Evolutionary conservation across 2,113 vertebrate genomes (phyloP).

Genomic region (Salvelinus alpinus): DNA sequence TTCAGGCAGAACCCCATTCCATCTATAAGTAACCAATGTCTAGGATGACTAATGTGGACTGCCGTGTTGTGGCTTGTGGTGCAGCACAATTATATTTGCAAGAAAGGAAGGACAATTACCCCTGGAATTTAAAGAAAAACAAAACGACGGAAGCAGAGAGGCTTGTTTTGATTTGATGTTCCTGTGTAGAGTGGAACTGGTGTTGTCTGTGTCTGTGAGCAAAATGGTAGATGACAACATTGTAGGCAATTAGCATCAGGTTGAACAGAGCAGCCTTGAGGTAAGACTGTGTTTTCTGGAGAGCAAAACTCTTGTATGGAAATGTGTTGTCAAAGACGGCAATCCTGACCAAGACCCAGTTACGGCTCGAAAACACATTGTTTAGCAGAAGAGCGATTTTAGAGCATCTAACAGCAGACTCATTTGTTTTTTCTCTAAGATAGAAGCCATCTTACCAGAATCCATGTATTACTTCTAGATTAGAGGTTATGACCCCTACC

Average conservation of each 20-base stretch:
- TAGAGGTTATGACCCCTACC: neutral
- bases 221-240: conserved; percentile 62
- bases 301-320: conserved; percentile 30
- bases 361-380: neutral
- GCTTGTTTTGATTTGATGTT: conserved; percentile 6
- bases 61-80: conserved; percentile 1
- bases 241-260: conserved; percentile 55
- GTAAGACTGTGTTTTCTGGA: conserved; percentile 30
- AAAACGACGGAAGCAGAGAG: conserved; percentile 14
- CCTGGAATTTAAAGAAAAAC: conserved; percentile 17
- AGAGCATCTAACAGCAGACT: neutral
- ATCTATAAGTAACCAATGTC: conserved; percentile 19
- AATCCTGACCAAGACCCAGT: neutral
- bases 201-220: conserved; percentile 34
- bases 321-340: neutral
- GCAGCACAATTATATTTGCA: conserved; percentile 14
- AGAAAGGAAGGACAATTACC: conserved; percentile 25
- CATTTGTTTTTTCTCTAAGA: neutral
- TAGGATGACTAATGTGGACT: conserved; percentile 15
- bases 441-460: neutral
- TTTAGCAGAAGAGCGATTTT: neutral
- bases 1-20: conserved; percentile 13
- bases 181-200: neutral
- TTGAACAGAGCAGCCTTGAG: conserved; percentile 41
- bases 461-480: neutral